phyloP scores from a whole-genome alignment of 2,888 invertebrate genomes.

The Scaptomyza polygonia region DNA sequence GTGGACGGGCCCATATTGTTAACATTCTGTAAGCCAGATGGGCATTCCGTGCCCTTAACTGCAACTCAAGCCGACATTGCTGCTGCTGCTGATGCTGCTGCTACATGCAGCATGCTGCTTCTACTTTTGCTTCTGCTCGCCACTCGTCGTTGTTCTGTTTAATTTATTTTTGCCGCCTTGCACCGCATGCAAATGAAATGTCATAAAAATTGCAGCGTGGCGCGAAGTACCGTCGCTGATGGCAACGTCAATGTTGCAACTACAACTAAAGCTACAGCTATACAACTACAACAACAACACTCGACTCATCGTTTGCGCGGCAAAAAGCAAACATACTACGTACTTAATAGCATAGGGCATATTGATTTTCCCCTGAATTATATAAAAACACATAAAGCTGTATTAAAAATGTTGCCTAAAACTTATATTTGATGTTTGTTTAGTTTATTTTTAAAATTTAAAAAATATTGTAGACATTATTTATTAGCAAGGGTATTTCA shows the following conservation, averaged over 20 bases:
- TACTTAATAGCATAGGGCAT: background rate
- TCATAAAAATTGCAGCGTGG: conserved; percentile 67
- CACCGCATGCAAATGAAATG: conserved; percentile 66
- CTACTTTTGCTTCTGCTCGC: background rate
- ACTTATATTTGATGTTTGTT: no score
- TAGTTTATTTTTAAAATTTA: no score
- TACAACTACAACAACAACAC: background rate
- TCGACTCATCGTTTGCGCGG: conserved; percentile 1
- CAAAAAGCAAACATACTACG: background rate
- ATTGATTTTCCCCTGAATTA: no score
- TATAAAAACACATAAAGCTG: no score
- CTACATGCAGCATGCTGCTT: background rate
- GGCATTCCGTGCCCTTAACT: conserved; percentile 1
- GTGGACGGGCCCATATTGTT: conserved; percentile 54
- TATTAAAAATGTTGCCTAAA: no score
- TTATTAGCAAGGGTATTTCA: conserved; percentile 2
- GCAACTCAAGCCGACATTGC: background rate
- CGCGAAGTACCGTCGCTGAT: conserved; percentile 36
- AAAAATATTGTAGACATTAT: no score
- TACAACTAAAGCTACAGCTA: background rate
- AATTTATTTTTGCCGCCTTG: conserved; percentile 61
- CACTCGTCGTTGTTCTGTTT: conserved; percentile 52
- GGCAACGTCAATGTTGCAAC: conserved; percentile 53
- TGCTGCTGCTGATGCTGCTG: background rate
- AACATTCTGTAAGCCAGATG: conserved; percentile 51